Base-by-base conservation (phyloP, 2,888 invertebrate genomes). In the Branchellion lobata region DNA sequence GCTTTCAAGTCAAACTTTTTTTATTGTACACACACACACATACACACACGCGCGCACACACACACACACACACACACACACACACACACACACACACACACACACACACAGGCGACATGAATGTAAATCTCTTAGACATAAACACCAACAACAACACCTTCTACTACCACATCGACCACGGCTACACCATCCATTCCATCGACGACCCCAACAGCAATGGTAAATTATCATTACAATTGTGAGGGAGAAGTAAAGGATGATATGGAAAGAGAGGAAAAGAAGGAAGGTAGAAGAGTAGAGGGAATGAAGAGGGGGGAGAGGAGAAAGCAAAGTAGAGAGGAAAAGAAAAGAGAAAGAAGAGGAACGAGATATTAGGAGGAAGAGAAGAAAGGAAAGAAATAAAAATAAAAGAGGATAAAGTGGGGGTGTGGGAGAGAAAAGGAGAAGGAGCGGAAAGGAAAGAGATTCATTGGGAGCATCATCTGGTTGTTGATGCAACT, bases 121-220 rank as follows among this genome's bases (percentile, higher is more conserved):
- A 57, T n/a, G 21, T 57, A n/a, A 57, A 57, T n/a, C 61, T 57
- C 11, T n/a, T 57, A n/a, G 61, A 57, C 61, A n/a, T 57, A 5
- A 57, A 57, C 61, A 24, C 61, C 5, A n/a, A n/a, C 61, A 57
- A 57, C 61, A 57, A n/a, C 24, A 57, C 5, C 24, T 14, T 14
- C 61, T 57, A 57, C 29, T 79, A 87, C 80, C 87, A 88, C 83
- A 84, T 87, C 92, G 97, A 98, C 88, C 91, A 93, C 82, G 97
- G 93, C 81, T 94, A 94, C 87, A 93, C 95, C 5, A 90, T 94
- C 0, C 95, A 96, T 88, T 91, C 92, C 81, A 95, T 96, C 86
- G 91, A 91, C 84, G 93, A 93, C 84, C 87, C 21, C 24, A 5
- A 5, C 24, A 14, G n/a, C 61, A 57, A 57, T 57, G 61, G 61